phyloP scores from a whole-genome alignment of 2,888 invertebrate species.

The Aleiodes testaceus region DNA sequence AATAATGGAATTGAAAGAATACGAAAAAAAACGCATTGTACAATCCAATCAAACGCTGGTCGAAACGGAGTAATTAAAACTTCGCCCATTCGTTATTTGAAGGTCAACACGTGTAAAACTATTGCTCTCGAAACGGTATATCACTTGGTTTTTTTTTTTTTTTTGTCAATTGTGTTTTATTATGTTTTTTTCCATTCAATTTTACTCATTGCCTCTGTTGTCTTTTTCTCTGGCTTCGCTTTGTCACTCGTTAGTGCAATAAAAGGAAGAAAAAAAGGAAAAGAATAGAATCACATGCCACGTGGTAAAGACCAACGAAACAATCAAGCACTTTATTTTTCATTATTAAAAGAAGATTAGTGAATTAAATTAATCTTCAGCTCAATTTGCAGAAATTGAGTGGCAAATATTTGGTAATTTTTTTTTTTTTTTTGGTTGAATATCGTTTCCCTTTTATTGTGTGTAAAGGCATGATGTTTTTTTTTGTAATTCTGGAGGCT shows the following conservation, averaged over 20 bases:
- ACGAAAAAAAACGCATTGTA: slow-evolving; percentile 3
- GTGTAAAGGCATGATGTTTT: background rate
- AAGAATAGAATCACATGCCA: slow-evolving; percentile 26
- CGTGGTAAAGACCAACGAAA: slow-evolving; percentile 62
- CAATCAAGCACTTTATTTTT: slow-evolving; percentile 57
- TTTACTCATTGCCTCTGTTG: slow-evolving; percentile 23
- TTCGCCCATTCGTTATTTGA: slow-evolving; percentile 25
- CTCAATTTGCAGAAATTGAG: background rate
- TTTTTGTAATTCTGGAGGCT: background rate
- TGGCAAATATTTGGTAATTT: background rate
- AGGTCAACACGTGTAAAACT: slow-evolving; percentile 17
- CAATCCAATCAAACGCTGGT: slow-evolving; percentile 27
- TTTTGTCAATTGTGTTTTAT: slow-evolving; percentile 33
- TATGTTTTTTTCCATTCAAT: slow-evolving; percentile 29
- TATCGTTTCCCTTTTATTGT: no score
- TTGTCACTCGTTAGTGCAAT: slow-evolving; percentile 45
- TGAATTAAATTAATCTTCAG: background rate
- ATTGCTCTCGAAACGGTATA: slow-evolving; percentile 31
- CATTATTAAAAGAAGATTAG: background rate
- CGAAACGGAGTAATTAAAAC: slow-evolving; percentile 31
- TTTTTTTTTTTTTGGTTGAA: background rate
- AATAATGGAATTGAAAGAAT: background rate
- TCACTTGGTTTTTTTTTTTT: slow-evolving; percentile 35
- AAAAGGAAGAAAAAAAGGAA: slow-evolving; percentile 23
- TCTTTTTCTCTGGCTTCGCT: slow-evolving; percentile 41